phyloP scores from a whole-genome alignment of 2,888 invertebrate genomes.

The Hylaea fasciaria region DNA sequence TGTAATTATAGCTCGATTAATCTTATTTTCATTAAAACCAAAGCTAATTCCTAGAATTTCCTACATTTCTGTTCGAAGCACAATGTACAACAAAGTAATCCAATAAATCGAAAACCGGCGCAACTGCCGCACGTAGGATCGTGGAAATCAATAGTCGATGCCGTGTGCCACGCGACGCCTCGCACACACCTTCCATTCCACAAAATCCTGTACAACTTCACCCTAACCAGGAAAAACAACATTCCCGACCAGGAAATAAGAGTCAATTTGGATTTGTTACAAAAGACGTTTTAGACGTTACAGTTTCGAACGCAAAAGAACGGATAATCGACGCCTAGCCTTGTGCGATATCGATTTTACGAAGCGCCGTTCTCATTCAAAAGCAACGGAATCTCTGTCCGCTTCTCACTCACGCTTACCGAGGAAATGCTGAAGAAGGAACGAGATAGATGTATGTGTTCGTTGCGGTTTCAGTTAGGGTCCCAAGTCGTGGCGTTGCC shows the following conservation, averaged over 20 bases:
- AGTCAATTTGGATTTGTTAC: slow-evolving; percentile 18
- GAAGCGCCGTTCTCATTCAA: slow-evolving; percentile 64
- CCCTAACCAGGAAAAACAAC: slow-evolving; percentile 30
- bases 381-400: slow-evolving; percentile 46
- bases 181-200: slow-evolving; percentile 25
- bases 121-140: slow-evolving; percentile 60
- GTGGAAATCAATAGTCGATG: slow-evolving; percentile 79
- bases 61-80: slow-evolving; percentile 1
- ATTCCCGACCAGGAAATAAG: neutral
- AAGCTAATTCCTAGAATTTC: neutral
- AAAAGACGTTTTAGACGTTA: slow-evolving; percentile 44
- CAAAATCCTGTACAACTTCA: slow-evolving; percentile 37
- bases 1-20: no score
- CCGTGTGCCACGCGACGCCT: slow-evolving; percentile 56
- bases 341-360: slow-evolving; percentile 85
- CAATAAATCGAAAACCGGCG: slow-evolving; percentile 73
- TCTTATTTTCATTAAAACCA: neutral
- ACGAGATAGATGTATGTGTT: slow-evolving; percentile 46
- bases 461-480: slow-evolving; percentile 47
- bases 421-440: slow-evolving; percentile 42
- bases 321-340: slow-evolving; percentile 85
- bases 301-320: slow-evolving; percentile 47
- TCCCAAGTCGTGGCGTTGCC: slow-evolving; percentile 66
- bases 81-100: slow-evolving; percentile 40
- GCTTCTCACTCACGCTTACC: slow-evolving; percentile 52